These are phyloP conservation scores for Halocaridina rubra DNA, from an alignment of 2,888 invertebrate species.

Conservation along the genomic window DNA sequence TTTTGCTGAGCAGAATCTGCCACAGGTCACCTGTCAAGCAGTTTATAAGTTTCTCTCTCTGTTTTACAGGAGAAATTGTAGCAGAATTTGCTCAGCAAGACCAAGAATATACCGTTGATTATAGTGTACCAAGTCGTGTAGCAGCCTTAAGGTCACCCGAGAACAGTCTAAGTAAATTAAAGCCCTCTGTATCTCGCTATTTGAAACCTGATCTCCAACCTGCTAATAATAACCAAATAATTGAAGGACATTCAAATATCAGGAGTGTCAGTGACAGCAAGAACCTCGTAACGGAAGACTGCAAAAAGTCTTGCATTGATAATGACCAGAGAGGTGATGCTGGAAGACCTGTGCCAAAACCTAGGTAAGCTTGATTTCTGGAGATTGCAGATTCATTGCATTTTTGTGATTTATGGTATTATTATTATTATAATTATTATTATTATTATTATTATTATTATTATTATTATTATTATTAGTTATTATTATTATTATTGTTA, in stretches of 20 bases:
- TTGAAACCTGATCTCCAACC: not conserved
- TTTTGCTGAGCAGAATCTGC: no score
- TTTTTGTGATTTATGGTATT: not conserved
- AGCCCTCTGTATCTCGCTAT: not conserved
- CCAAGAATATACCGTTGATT: conserved; percentile 68
- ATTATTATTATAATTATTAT: no score
- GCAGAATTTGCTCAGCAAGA: conserved; percentile 67
- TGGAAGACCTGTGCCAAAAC: conserved; percentile 47
- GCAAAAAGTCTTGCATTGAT: not conserved
- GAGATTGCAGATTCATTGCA: not conserved
- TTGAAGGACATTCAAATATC: not conserved
- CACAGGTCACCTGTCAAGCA: no score
- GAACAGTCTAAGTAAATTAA: conserved; percentile 67
- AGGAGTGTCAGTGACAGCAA: not conserved
- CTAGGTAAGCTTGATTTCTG: conserved; percentile 13
- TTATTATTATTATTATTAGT: no score
- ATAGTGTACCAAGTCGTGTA: conserved; percentile 36
- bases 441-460: no score
- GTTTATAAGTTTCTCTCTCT: no score
- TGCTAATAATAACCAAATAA: not conserved
- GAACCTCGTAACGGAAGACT: not conserved
- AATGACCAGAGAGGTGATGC: not conserved
- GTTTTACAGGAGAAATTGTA: conserved; percentile 59
- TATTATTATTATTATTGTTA: no score
- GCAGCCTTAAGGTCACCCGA: conserved; percentile 59